Evolutionary conservation across 2,113 vertebrate species (phyloP).

Genomic region (Chelonoidis abingdonii): DNA sequence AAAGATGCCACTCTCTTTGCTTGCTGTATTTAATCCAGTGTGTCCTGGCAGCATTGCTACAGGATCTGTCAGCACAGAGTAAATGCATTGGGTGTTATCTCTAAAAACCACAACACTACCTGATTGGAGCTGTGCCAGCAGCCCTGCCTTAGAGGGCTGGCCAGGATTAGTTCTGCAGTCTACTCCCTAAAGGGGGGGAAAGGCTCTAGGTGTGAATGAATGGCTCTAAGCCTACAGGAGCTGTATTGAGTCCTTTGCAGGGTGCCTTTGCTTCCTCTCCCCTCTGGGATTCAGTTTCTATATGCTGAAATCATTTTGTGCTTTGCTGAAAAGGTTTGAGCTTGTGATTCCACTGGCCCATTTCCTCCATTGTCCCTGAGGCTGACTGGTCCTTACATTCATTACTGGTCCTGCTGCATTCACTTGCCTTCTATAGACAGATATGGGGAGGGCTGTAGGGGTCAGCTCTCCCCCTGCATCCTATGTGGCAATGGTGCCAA

Average conservation of each 20-base stretch:
- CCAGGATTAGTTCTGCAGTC: neutral
- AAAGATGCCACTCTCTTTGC: neutral
- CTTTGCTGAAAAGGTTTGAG: constrained; percentile 57
- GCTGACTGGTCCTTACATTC: neutral
- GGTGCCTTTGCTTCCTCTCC: neutral
- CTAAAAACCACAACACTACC: rapidly evolving
- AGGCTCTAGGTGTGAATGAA: neutral
- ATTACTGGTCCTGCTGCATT: rapidly evolving
- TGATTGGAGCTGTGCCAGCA: rapidly evolving
- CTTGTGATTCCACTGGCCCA: constrained; percentile 9
- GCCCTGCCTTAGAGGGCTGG: neutral
- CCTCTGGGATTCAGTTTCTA: constrained; percentile 35
- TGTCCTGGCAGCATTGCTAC: neutral
- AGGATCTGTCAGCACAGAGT: neutral
- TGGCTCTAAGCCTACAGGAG: neutral
- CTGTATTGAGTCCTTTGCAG: rapidly evolving
- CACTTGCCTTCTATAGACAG: neutral
- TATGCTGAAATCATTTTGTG: constrained; percentile 52
- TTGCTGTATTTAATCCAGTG: neutral
- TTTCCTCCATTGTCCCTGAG: constrained; percentile 36
- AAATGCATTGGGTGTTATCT: rapidly evolving
- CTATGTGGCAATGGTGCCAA: constrained; percentile 6
- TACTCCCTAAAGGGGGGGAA: neutral
- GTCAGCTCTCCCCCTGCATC: neutral
- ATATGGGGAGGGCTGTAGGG: rapidly evolving